phyloP scores from a whole-genome alignment of 2,888 invertebrate species.

The Acleris laterana region DNA sequence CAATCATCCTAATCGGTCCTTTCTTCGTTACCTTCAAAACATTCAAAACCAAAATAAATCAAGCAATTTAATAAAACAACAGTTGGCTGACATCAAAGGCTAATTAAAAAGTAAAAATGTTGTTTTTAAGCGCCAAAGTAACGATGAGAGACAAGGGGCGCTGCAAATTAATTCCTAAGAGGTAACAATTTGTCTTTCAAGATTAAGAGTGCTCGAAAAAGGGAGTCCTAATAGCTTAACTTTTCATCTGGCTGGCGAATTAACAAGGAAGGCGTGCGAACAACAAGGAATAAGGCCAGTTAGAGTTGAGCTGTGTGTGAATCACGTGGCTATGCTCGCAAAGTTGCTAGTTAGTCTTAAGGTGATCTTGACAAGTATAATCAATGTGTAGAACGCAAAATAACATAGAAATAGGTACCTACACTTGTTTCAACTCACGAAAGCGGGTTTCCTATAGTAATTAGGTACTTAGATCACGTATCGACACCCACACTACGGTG shows the following conservation, averaged over 20 bases:
- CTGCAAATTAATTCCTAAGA: conserved; percentile 75
- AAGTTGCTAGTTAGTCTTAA: too few species aligned
- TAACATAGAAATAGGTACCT: too few species aligned
- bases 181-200: conserved; percentile 59
- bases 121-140: conserved; percentile 42
- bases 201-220: conserved; percentile 64
- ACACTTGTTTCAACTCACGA: too few species aligned
- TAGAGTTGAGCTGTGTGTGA: not conserved
- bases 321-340: too few species aligned
- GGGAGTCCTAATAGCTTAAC: conserved; percentile 79
- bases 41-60: conserved; percentile 38
- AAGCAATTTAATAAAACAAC: conserved; percentile 51
- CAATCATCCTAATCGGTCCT: not conserved
- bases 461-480: too few species aligned
- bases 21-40: not conserved
- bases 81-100: conserved; percentile 56
- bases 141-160: conserved; percentile 65
- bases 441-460: too few species aligned
- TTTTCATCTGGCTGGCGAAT: conserved; percentile 81
- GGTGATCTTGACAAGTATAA: too few species aligned
- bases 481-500: too few species aligned
- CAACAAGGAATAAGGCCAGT: conserved; percentile 44
- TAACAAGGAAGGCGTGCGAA: conserved; percentile 67
- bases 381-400: too few species aligned
- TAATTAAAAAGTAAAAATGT: conserved; percentile 65